Evolutionary conservation across 2,797 vertebrate genomes (phyloP), one percentile per base, ranked within the genome.

Genomic region (Microchirus variegatus): DNA sequence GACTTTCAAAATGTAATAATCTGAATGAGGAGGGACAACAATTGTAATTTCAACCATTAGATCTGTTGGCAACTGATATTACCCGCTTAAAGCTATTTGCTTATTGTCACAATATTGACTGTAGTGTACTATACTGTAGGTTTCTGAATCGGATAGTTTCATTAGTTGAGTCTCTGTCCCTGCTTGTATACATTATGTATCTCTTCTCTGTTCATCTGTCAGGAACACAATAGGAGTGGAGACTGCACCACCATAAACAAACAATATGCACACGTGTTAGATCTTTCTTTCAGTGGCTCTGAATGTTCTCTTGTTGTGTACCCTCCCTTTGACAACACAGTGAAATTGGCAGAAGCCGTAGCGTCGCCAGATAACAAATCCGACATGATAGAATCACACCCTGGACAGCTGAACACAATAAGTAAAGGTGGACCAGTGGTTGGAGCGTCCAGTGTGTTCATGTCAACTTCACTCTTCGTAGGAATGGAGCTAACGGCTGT

Each of bases 401-500:
- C 17, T 18, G 56, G 62, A 52, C n/a, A 69, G 62, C 51, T 62
- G 73, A 78, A 73, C 70, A 77, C 73, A 75, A 65, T 77, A 58
- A 75, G 66, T 77, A 54, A 67, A 81, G 70, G 81, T 77, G 49
- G 70, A 78, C 57, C 61, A 59, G 63, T 67, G 43, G 46, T 60
- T 46, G 50, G 70, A 59, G 51, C 36, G 17, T 81, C 69, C 66
- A 47, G 61, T 59, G 77, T 71, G 67, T 60, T 54, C 75, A 67
- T 70, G 79, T 87, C 81, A 84, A 40, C 83, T 56, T 67, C 69
- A 51, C 58, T 73, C 76, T 88, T 74, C 61, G 57, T 80, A 78
- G 75, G 74, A 85, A 69, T 54, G 66, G 65, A 85, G 68, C 53
- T 74, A 87, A 78, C 85, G 84, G 85, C 86, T 91, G 92, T 91